Evolutionary conservation across 2,113 vertebrate genomes (phyloP).

Genomic region (Callipepla squamata): DNA sequence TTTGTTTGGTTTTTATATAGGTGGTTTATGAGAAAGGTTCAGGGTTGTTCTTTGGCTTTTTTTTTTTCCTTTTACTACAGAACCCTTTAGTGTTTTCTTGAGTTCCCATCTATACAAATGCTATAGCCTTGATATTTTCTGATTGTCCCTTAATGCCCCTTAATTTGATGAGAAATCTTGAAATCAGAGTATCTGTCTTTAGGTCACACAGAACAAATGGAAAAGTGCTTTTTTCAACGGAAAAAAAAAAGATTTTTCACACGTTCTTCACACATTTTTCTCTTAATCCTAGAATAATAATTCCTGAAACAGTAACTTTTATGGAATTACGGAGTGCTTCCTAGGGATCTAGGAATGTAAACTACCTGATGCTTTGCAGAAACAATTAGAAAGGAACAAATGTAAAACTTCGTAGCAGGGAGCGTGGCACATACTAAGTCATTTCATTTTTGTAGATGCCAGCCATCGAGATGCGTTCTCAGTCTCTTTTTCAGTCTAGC

Average conservation of each 20-base stretch:
- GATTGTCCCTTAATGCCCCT: background rate
- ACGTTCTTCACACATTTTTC: background rate
- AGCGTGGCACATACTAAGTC: background rate
- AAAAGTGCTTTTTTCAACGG: background rate
- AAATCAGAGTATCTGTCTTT: constrained; percentile 7
- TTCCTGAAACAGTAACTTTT: background rate
- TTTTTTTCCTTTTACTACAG: background rate
- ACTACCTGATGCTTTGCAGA: background rate
- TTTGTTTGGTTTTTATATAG: background rate
- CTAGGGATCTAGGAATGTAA: background rate
- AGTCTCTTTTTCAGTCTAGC: background rate
- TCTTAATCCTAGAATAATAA: background rate
- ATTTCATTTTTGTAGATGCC: background rate
- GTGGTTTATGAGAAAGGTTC: background rate
- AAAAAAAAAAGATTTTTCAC: background rate
- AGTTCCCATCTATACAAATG: background rate
- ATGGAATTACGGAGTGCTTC: background rate
- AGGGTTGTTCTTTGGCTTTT: no score
- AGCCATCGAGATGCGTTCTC: background rate
- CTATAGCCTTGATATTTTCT: background rate
- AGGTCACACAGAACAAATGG: constrained; percentile 62
- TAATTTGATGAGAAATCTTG: background rate
- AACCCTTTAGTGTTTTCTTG: background rate
- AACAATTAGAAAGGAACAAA: background rate
- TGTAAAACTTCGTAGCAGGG: background rate